Evolutionary conservation across 2,797 vertebrate genomes (phyloP).

Genomic region (Margarornis squamiger): DNA sequence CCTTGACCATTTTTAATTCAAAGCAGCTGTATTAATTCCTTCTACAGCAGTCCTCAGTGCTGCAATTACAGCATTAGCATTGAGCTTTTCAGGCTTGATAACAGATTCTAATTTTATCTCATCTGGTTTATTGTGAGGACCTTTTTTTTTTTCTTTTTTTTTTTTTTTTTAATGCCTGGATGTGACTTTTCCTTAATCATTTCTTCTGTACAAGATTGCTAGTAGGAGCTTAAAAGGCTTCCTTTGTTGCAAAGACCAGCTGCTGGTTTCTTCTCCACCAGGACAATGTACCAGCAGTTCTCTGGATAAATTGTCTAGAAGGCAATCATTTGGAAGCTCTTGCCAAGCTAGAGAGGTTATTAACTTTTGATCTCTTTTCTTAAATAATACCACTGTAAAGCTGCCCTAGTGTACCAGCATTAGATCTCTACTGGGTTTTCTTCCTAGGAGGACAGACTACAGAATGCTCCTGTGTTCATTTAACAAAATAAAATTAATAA

Average conservation of each 20-base stretch:
- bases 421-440: not conserved
- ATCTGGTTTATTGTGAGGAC: slow-evolving; percentile 63
- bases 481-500: not conserved
- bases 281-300: slow-evolving; percentile 39
- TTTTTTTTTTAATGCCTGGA: not conserved
- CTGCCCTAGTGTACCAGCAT: not conserved
- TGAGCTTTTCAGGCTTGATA: slow-evolving; percentile 66
- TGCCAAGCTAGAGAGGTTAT: not conserved
- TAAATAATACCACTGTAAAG: not conserved
- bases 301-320: slow-evolving; percentile 61
- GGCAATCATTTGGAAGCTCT: slow-evolving; percentile 43
- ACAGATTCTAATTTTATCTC: slow-evolving; percentile 65
- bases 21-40: slow-evolving; percentile 53
- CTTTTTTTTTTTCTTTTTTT: not conserved
- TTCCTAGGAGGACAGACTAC: not conserved
- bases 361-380: slow-evolving; percentile 53
- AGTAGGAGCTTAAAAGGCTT: slow-evolving; percentile 40
- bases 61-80: slow-evolving; percentile 64
- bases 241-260: slow-evolving; percentile 50
- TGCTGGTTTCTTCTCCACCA: slow-evolving; percentile 42
- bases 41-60: slow-evolving; percentile 30
- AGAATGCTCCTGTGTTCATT: not conserved
- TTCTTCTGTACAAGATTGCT: slow-evolving; percentile 52
- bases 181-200: slow-evolving; percentile 60
- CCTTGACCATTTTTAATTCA: slow-evolving; percentile 58